Evolutionary conservation across 1,140 invertebrate genomes (phyloP).

Genomic region (Zaprionus nigranus): DNA sequence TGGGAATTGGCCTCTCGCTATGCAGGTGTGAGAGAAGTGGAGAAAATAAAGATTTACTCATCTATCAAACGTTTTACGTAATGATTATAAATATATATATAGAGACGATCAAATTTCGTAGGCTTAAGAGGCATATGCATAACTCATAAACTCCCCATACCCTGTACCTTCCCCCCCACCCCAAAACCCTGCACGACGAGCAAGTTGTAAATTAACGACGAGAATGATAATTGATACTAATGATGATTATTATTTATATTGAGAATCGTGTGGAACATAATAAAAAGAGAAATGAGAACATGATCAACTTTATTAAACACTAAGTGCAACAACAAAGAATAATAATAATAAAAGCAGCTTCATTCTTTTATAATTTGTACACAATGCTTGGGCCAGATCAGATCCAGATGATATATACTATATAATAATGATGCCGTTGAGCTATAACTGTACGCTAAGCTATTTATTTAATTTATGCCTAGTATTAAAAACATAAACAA

Average conservation of each 20-base stretch:
- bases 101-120: conserved; percentile 80
- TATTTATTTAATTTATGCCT: conserved; percentile 82
- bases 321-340: conserved; percentile 44
- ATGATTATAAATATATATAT: conserved; percentile 47
- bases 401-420: conserved; percentile 65
- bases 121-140: conserved; percentile 65
- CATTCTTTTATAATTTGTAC: conserved; percentile 66
- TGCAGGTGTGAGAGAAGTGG: conserved; percentile 41
- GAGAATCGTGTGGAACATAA: conserved; percentile 14
- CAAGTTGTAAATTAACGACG: conserved; percentile 72
- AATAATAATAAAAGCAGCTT: conserved; percentile 38
- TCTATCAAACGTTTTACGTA: conserved; percentile 57
- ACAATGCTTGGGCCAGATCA: conserved; percentile 57
- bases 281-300: conserved; percentile 12
- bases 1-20: conserved; percentile 54
- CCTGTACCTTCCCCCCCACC: background rate
- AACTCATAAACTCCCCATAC: too few relatives aligned
- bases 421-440: conserved; percentile 62
- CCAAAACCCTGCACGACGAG: conserved; percentile 10
- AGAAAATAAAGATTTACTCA: conserved; percentile 37
- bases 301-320: conserved; percentile 59
- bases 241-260: conserved; percentile 62
- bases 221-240: conserved; percentile 29
- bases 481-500: conserved; percentile 68
- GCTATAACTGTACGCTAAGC: conserved; percentile 77